These are phyloP conservation scores for Chiloscyllium punctatum DNA, from an alignment of 2,797 vertebrate species.

Conservation along the genomic window DNA sequence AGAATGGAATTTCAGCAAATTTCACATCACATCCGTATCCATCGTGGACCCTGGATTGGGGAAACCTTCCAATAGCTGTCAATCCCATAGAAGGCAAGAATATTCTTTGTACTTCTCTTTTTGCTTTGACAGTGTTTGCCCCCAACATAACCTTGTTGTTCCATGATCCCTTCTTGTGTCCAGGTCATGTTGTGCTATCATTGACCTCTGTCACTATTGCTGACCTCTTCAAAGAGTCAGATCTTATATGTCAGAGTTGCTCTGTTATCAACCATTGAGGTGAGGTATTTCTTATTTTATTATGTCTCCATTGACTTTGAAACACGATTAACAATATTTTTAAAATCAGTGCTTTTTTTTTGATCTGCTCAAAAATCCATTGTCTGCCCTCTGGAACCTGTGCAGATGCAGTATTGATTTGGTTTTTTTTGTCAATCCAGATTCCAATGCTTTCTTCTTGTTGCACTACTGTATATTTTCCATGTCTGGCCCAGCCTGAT, in stretches of 20 bases:
- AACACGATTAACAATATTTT: not conserved
- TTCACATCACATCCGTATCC: constrained; percentile 80
- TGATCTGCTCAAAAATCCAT: not conserved
- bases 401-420: not conserved
- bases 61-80: constrained; percentile 73
- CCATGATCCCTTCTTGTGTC: no score
- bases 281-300: not conserved
- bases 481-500: not conserved
- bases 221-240: not conserved
- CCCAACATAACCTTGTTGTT: not conserved
- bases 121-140: not conserved
- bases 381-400: not conserved
- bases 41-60: constrained; percentile 78
- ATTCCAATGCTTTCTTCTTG: not conserved
- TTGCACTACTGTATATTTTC: not conserved
- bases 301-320: not conserved
- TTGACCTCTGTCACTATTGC: not conserved
- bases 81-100: constrained; percentile 81
- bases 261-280: not conserved
- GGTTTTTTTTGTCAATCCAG: no score
- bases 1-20: constrained; percentile 73
- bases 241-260: not conserved
- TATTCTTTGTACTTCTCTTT: not conserved
- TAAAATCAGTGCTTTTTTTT: not conserved
- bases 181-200: not conserved